Percentiles rank a stretch among this genome's conserved stretches.
These are phyloP conservation scores for Amphibalanus amphitrite DNA, from an alignment of 1,140 invertebrate species.

Conservation along the genomic window DNA sequence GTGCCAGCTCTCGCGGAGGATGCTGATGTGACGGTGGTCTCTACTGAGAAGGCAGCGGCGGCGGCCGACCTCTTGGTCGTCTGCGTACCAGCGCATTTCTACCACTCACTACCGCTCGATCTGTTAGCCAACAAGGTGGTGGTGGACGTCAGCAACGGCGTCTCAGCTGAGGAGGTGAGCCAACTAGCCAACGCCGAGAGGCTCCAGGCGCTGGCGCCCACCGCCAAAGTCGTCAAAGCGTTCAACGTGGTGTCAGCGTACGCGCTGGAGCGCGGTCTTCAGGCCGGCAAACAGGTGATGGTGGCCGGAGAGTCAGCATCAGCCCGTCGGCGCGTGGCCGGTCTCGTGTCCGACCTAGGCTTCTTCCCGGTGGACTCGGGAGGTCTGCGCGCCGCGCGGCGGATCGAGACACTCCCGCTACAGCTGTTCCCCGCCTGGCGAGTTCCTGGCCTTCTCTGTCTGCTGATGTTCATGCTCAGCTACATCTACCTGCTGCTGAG, in stretches of 20 bases:
- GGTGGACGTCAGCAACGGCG: conserved; percentile 17
- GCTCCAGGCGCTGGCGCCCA: conserved; percentile 12
- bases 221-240: conserved; percentile 15
- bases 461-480: neutral
- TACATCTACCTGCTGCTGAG: neutral
- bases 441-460: neutral
- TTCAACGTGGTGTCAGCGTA: conserved; percentile 18
- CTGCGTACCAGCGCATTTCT: conserved; percentile 12
- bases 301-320: conserved; percentile 8
- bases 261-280: conserved; percentile 15
- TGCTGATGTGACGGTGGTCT: neutral
- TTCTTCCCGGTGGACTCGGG: conserved; percentile 14
- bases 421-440: conserved; percentile 14
- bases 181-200: conserved; percentile 15
- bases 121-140: conserved; percentile 10
- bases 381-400: conserved; percentile 10
- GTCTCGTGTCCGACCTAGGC: conserved; percentile 8
- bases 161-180: conserved; percentile 16
- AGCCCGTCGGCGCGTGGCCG: conserved; percentile 7
- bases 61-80: conserved; percentile 10
- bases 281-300: conserved; percentile 15
- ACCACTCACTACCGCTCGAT: conserved; percentile 5
- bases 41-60: conserved; percentile 3
- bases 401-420: conserved; percentile 14
- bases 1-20: neutral